Evolutionary conservation across 2,888 invertebrate genomes (phyloP), one percentile per base, ranked within the genome.

Genomic region (Dione vanillae): DNA sequence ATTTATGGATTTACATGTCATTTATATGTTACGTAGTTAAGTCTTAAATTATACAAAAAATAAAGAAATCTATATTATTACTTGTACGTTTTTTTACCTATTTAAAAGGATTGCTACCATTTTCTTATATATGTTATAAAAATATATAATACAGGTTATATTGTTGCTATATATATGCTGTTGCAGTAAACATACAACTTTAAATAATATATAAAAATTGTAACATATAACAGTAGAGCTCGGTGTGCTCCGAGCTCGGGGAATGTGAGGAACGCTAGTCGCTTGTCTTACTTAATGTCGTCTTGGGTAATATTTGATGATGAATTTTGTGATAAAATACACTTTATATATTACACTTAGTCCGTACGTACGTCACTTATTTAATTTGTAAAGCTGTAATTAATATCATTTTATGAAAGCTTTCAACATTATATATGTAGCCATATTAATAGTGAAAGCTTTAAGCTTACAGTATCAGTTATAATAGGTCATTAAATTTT

Each of bases 261-360:
- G 61, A 61, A 61, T 27, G 61, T 45, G 45, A 61, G 45, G 20
- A 56, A 56, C 45, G 43, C 59, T 27, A n/a, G 61, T 49, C 47
- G 49, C 62, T 37, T 64, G 62, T 64, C 62, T 64, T 64, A 64
- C 49, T 64, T 49, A 64, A 64, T 19, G 37, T 49, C 62, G 37
- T 64, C 49, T 64, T 64, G 62, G 62, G 62, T 49, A 64, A 64
- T 64, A 64, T 64, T 64, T 64, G 64, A 64, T 40, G 64, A 64
- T 64, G 49, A 49, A 64, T 64, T 64, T 49, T 64, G 35, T 64
- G 40, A 64, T 64, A 49, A 64, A 64, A 49, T 49, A 12, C 49
- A 49, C 40, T 10, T 45, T 61, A 43, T 61, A 11, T 27, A 61
- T 61, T 27, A 61, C 43, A 27, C n/a, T 27, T 45, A 11, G 43